These are phyloP conservation scores for Phalacrocorax aristotelis DNA, from an alignment of 2,113 vertebrate species.

Conservation along the genomic window DNA sequence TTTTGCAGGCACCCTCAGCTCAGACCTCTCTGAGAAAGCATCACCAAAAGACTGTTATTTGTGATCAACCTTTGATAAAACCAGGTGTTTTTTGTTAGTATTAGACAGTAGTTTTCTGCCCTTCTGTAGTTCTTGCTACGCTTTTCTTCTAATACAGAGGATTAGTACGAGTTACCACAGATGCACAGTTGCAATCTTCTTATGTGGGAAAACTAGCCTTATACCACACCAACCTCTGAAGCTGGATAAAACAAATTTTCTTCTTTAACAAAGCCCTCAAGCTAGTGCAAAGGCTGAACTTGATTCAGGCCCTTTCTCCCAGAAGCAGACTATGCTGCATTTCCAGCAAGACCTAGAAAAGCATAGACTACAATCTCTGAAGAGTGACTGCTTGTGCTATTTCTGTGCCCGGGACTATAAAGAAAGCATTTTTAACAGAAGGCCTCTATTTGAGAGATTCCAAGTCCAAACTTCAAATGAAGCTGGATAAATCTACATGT, in stretches of 20 bases:
- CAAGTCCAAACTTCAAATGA: background rate
- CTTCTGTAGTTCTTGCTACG: background rate
- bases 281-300: background rate
- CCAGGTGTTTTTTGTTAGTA: background rate
- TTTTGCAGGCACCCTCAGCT: background rate
- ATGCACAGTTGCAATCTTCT: background rate
- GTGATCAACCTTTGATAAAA: background rate
- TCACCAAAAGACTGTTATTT: background rate
- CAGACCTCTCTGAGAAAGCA: background rate
- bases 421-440: background rate
- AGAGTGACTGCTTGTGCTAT: background rate
- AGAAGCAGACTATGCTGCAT: background rate
- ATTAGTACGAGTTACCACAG: background rate
- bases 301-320: background rate
- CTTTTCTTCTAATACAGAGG: background rate
- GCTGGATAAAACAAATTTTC: background rate
- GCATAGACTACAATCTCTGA: rapidly evolving
- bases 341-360: background rate
- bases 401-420: background rate
- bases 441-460: background rate
- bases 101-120: background rate
- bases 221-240: background rate
- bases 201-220: background rate
- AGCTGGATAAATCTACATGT: background rate
- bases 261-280: background rate